Evolutionary conservation across 1,140 invertebrate species (phyloP).

Genomic region (Cepaea nemoralis): DNA sequence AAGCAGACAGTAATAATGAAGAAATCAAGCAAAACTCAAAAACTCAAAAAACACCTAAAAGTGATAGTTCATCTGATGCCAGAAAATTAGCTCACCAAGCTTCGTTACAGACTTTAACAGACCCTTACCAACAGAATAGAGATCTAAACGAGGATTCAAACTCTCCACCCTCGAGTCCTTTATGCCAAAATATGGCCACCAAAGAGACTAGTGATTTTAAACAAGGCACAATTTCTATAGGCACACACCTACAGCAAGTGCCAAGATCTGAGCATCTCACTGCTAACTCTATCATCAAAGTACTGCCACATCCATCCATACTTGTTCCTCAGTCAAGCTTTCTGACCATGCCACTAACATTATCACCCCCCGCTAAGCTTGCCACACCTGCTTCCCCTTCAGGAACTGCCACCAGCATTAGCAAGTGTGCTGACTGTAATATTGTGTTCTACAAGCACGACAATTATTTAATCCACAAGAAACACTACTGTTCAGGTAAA

Average conservation of each 20-base stretch:
- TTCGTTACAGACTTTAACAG: background rate
- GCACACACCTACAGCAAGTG: background rate
- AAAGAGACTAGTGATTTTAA: background rate
- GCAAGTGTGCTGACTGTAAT: slow-evolving; percentile 94
- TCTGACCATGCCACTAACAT: slow-evolving; percentile 28
- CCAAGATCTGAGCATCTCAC: slow-evolving; percentile 20
- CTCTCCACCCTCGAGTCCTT: background rate
- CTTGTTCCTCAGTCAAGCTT: slow-evolving; percentile 41
- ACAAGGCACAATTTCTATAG: background rate
- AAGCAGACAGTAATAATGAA: slow-evolving; percentile 24
- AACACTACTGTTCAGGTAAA: slow-evolving; percentile 90
- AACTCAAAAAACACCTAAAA: slow-evolving; percentile 23
- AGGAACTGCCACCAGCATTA: slow-evolving; percentile 76
- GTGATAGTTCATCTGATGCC: slow-evolving; percentile 8
- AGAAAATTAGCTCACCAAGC: background rate
- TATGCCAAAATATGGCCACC: background rate
- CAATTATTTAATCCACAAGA: slow-evolving; percentile 93
- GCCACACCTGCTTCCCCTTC: slow-evolving; percentile 40
- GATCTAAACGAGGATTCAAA: slow-evolving; percentile 1
- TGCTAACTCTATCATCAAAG: slow-evolving; percentile 22
- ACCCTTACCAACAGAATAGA: background rate
- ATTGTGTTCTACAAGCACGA: slow-evolving; percentile 97
- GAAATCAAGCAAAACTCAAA: background rate
- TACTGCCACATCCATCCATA: slow-evolving; percentile 36
- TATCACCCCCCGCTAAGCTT: slow-evolving; percentile 13